Base-by-base conservation (phyloP, 2,113 vertebrate genomes). In the Gulo gulo region DNA sequence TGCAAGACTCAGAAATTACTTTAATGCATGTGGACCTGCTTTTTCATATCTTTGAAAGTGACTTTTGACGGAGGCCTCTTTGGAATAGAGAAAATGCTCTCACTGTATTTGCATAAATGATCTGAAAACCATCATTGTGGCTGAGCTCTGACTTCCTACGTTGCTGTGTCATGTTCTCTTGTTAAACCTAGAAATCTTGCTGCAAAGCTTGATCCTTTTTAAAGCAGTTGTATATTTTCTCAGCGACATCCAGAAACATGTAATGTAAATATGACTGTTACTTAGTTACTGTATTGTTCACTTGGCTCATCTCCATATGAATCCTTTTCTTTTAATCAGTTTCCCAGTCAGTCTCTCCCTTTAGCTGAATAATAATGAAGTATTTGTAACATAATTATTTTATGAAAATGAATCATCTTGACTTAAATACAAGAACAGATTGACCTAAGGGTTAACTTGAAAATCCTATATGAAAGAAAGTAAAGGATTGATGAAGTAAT, bases 381-480 rank as follows among this genome's bases (percentile, higher is more conserved):
- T 57, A 79, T 96, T 95, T 96, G 42, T 93, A 87, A 50, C 42
- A 76, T 93, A 96, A 94, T 91, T 96, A 92, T 81, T 95, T 69
- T 87, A 71, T 83, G 50, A 92, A 84, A 95, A 23, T 93, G 61
- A 96, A 65, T 97, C 55, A 95, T 94, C 42, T 91, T 95, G 88
- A 94, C 20, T 76, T 82, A 93, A 86, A 31, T 83, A 87, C 3
- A 79, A 47, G 82, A 97, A 34, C 11, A 65, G 85, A 93, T 88
- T 95, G 82, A 95, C 89, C 42, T 93, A 94, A 39, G 34, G 59
- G 63, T 96, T 97, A 84, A 47, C 67, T 78, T 91, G 50, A 96
- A 91, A 87, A 69, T 89, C 71, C 69, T 95, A 79, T 26, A 6
- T 57, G 78, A 96, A 92, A 69, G 42, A 69, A 91, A 88, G 45